Evolutionary conservation across 64 coral and sea anemone genomes (phyloP).

Genomic region (Porites lutea): DNA sequence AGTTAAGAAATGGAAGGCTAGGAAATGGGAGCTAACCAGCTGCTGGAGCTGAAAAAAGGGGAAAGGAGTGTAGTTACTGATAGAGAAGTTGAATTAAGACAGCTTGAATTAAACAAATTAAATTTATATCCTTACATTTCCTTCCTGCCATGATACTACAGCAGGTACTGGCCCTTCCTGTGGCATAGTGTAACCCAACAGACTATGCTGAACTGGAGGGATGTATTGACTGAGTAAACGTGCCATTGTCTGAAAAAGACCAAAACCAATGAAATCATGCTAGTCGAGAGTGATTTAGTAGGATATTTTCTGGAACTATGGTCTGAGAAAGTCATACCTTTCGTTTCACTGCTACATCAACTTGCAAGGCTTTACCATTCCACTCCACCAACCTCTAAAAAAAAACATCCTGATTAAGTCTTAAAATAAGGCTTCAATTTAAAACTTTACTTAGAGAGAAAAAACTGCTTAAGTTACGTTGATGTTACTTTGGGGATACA

Average conservation of each 20-base stretch:
- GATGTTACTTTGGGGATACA: neutral
- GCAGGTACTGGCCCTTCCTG: neutral
- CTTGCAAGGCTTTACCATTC: slow-evolving; percentile 13
- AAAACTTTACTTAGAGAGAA: neutral
- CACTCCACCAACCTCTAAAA: slow-evolving; percentile 27
- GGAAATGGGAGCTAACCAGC: no score
- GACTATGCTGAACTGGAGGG: neutral
- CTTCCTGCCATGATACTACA: neutral
- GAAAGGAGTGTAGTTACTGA: no score
- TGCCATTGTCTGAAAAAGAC: neutral
- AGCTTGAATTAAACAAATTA: neutral
- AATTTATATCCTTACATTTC: neutral
- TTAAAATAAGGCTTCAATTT: no score
- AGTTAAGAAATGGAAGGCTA: no score
- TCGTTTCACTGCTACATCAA: slow-evolving; percentile 47
- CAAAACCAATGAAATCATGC: neutral
- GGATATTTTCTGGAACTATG: no score
- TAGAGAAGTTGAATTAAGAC: no score
- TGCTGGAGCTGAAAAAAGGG: no score
- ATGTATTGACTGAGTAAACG: neutral
- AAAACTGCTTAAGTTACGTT: neutral
- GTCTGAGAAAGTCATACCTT: neutral
- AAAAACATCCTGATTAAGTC: neutral
- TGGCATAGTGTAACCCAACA: neutral
- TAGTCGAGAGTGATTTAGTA: neutral